A percentile compares a stretch with the other conserved stretches of the same genome.
phyloP scores from a whole-genome alignment of 2,888 invertebrate species.

The Eupithecia subfuscata region DNA sequence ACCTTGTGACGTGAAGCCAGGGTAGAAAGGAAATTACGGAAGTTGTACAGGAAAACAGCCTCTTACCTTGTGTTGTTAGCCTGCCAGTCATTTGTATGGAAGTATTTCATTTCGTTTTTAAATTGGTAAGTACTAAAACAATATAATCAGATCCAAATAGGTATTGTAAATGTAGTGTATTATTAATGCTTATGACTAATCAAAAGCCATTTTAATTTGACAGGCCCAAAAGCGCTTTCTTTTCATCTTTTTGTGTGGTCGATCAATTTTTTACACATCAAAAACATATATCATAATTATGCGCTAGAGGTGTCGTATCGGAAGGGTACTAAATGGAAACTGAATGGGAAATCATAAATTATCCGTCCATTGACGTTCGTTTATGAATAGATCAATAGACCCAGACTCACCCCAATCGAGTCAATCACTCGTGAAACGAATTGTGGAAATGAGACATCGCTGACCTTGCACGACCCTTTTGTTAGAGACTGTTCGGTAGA shows the following conservation, averaged over 20 bases:
- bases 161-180: not conserved
- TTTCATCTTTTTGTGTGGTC: not conserved
- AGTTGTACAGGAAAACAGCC: slow-evolving; percentile 2
- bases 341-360: slow-evolving; percentile 9
- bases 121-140: not conserved
- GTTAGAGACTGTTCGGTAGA: not conserved
- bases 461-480: slow-evolving; percentile 12
- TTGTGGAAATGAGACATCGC: slow-evolving; percentile 3
- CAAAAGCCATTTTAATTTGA: not conserved
- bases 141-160: not conserved
- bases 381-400: slow-evolving; percentile 7
- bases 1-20: not conserved
- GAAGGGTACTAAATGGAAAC: not conserved
- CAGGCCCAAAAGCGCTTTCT: not conserved
- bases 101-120: not conserved
- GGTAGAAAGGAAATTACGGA: not conserved
- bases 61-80: not conserved
- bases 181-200: not conserved
- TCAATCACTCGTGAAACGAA: slow-evolving; percentile 7
- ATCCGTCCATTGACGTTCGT: not conserved
- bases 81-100: not conserved
- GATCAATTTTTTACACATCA: not conserved
- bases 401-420: slow-evolving; percentile 1
- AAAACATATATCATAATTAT: not conserved
- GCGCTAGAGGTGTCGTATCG: not conserved